Evolutionary conservation across 2,888 invertebrate species (phyloP), one percentile per base, ranked within the genome.

Genomic region (Drosophila neotestacea): DNA sequence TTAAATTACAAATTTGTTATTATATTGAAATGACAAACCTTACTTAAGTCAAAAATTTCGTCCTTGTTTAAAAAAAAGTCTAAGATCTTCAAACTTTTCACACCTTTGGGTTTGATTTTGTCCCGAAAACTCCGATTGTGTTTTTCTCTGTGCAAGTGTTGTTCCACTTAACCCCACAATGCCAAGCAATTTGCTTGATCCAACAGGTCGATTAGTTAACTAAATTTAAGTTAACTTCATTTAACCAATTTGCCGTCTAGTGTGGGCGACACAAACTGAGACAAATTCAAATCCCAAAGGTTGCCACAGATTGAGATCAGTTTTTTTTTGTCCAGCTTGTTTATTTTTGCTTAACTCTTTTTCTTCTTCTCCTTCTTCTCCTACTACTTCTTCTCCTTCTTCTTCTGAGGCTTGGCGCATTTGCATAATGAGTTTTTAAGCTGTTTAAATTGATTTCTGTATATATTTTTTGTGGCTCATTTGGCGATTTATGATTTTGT

Each of bases 351-450:
- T 51, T 16, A 28, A 16, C 16, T 38, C 16, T 44, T 38, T 22
- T 11, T 22, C 30, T 39, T 7, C 13, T 7, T 13, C 36, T 36
- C 6, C 42, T 44, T 39, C 13, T 59, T n/a, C 11, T 11, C 11
- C 13, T 34, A 4, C 30, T 10, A 3, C 36, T 42, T 13, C 34
- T 36, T 5, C 34, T 27, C 47, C 34, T 59, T 56, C 16, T 16
- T 16, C 16, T 16, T 16, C 16, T 39, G 32, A 67, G 71, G 79
- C 41, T 77, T 67, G 68, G 71, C 76, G 44, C 63, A 85, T 89
- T 89, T 85, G 89, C 85, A 89, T 85, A 85, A 85, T 89, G 85
- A 85, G 83, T 88, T 85, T 89, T 82, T 77, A 88, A 88, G 89
- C 89, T 84, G 82, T 72, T 79, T 62, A 75, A 87, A 89, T 85